Evolutionary conservation across 2,113 vertebrate species (phyloP), one percentile per base, ranked within the genome.

Genomic region (Grammomys surdaster): DNA sequence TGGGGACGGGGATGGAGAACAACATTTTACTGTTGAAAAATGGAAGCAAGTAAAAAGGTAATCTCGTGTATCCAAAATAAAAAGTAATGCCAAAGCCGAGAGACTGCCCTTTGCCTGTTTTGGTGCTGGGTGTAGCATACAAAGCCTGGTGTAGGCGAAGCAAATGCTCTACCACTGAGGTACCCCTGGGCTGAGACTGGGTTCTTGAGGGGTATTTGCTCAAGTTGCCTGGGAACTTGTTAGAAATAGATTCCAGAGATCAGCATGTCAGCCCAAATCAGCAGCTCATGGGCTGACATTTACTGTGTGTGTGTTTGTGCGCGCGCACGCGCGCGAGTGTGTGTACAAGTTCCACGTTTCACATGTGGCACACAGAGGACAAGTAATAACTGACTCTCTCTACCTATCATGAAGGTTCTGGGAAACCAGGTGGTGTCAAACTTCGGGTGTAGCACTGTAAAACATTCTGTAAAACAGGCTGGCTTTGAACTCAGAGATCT

Each of bases 1-100:
- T 46, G 9, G 43, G 56, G 86, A 67, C 33, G 28, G 43, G 7
- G 17, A 69, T 54, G 33, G 31, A 84, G 43, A 67, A 31, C 9
- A 36, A 65, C 22, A 93, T 90, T 88, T 84, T 78, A 58, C 33
- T 89, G 69, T 48, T 94, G 36, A 90, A 63, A 86, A 86, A 48
- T 90, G 65, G 81, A 94, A 73, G 46, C 20, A 10, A n/a, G 10
- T 88, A 19, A 91, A 72, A 10, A 36, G 33, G 36, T 69, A 72
- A 58, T 36, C n/a, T 86, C 11, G 46, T 67, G 26, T 69, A 46
- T 20, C 56, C 48, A 75, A 93, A 82, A 75, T 56, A 60, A 46
- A 87, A 94, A 75, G 33, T 33, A 80, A 72, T 91, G 88, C 24
- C 51, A 17, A 84, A 84, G 84, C 60, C 65, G 81, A 89, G 22